These are phyloP conservation scores for Gandaritis pyraliata DNA, from an alignment of 2,888 invertebrate species.

Conservation along the genomic window DNA sequence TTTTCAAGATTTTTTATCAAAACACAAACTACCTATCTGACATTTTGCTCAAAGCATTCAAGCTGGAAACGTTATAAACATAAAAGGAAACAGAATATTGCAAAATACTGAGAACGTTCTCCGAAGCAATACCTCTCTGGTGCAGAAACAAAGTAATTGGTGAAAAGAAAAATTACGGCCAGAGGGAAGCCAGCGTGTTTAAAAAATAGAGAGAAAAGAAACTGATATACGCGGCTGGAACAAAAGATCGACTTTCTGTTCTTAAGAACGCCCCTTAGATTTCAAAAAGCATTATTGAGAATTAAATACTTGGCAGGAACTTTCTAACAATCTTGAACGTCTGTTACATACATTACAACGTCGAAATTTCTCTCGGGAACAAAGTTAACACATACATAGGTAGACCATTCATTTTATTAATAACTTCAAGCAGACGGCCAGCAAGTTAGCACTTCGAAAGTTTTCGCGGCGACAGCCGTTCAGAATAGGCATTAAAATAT, in stretches of 20 bases:
- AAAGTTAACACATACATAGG: conserved; percentile 48
- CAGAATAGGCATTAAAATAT: conserved; percentile 58
- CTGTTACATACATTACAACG: conserved; percentile 31
- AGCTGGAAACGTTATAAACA: conserved; percentile 28
- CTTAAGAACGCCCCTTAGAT: conserved; percentile 45
- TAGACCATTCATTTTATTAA: conserved; percentile 59
- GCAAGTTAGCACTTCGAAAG: conserved; percentile 53
- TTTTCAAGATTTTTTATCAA: conserved; percentile 8
- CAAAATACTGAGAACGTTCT: conserved; percentile 52
- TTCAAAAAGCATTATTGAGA: conserved; percentile 16
- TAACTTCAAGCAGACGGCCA: conserved; percentile 49
- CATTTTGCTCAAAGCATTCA: conserved; percentile 29
- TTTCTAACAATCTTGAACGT: conserved; percentile 28
- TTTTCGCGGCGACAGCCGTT: conserved; percentile 58
- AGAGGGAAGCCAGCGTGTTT: conserved; percentile 58
- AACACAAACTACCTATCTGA: conserved; percentile 14
- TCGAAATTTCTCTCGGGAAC: conserved; percentile 29
- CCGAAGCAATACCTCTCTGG: conserved; percentile 57
- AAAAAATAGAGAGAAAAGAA: conserved; percentile 60
- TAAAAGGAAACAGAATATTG: conserved; percentile 52
- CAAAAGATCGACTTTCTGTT: conserved; percentile 56
- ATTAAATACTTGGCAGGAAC: conserved; percentile 11
- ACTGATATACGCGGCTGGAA: conserved; percentile 57
- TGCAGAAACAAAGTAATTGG: conserved; percentile 71
- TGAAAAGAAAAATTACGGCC: conserved; percentile 68